Percentiles rank a stretch among this genome's conserved stretches.
Evolutionary conservation across 1,140 invertebrate genomes (phyloP).

Genomic region (Cataglyphis hispanica): DNA sequence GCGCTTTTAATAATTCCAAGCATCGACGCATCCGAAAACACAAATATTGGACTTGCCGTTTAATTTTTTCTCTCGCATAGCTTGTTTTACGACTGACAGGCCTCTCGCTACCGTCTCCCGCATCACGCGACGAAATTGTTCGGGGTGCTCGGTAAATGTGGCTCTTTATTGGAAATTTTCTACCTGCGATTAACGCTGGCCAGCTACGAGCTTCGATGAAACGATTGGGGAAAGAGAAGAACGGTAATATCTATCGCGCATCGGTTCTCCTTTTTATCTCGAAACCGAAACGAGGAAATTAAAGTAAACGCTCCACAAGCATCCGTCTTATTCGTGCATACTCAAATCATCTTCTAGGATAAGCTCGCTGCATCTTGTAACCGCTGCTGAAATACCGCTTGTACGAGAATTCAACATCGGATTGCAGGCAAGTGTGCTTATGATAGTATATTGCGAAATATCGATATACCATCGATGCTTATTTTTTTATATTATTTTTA

Average conservation of each 20-base stretch:
- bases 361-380: background rate
- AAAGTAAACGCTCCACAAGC: constrained; percentile 46
- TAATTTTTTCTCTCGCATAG: constrained; percentile 31
- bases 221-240: background rate
- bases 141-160: constrained; percentile 46
- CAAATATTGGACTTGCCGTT: constrained; percentile 34
- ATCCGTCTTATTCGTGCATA: constrained; percentile 39
- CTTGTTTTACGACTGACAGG: constrained; percentile 32
- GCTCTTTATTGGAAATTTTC: constrained; percentile 57
- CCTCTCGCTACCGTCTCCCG: constrained; percentile 38
- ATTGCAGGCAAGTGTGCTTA: background rate
- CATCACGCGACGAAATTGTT: constrained; percentile 47
- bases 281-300: constrained; percentile 52
- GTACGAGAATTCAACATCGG: constrained; percentile 17
- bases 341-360: constrained; percentile 42
- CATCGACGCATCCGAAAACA: constrained; percentile 24
- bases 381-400: background rate
- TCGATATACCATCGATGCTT: constrained; percentile 15
- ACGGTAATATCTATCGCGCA: constrained; percentile 28
- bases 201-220: constrained; percentile 34
- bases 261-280: constrained; percentile 42
- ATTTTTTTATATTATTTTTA: constrained; percentile 18
- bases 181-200: constrained; percentile 48
- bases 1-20: constrained; percentile 53
- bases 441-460: constrained; percentile 8